These are phyloP conservation scores for Plagodis dolabraria DNA, from an alignment of 2,888 invertebrate species.

Conservation along the genomic window DNA sequence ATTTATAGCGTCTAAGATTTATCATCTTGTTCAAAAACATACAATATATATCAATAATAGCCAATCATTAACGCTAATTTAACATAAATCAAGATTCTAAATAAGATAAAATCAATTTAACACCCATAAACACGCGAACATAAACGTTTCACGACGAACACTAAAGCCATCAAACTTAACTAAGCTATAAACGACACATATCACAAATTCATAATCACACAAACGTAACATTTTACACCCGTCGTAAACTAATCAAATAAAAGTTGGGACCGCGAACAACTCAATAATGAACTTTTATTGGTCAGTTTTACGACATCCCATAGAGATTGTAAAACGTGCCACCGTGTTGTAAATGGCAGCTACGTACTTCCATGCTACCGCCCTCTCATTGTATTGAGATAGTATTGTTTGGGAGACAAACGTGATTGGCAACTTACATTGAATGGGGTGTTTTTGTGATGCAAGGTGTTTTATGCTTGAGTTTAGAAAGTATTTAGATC, in stretches of 20 bases:
- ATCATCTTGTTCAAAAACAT: too few species aligned
- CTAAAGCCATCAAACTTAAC: slow-evolving; percentile 30
- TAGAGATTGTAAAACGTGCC: slow-evolving; percentile 68
- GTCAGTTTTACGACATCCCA: slow-evolving; percentile 82
- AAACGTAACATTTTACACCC: slow-evolving; percentile 64
- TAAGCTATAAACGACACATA: slow-evolving; percentile 28
- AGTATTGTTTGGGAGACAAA: slow-evolving; percentile 44
- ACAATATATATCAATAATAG: too few species aligned
- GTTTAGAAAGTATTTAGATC: slow-evolving; percentile 3
- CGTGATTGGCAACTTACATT: slow-evolving; percentile 49
- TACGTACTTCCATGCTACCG: slow-evolving; percentile 49
- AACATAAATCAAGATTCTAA: slow-evolving; percentile 13
- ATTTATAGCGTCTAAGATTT: too few species aligned
- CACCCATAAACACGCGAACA: background rate
- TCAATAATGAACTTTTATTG: slow-evolving; percentile 85
- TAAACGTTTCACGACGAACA: background rate
- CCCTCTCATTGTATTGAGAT: slow-evolving; percentile 35
- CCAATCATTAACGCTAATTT: slow-evolving; percentile 1
- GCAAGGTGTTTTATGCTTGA: background rate
- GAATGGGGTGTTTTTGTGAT: slow-evolving; percentile 31
- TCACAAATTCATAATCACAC: slow-evolving; percentile 45
- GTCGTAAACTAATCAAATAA: slow-evolving; percentile 81
- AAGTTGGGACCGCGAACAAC: slow-evolving; percentile 81
- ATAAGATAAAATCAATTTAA: slow-evolving; percentile 14
- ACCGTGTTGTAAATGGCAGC: slow-evolving; percentile 51